phyloP scores from a whole-genome alignment of 2,888 invertebrate genomes.

The Limnephilus marmoratus region DNA sequence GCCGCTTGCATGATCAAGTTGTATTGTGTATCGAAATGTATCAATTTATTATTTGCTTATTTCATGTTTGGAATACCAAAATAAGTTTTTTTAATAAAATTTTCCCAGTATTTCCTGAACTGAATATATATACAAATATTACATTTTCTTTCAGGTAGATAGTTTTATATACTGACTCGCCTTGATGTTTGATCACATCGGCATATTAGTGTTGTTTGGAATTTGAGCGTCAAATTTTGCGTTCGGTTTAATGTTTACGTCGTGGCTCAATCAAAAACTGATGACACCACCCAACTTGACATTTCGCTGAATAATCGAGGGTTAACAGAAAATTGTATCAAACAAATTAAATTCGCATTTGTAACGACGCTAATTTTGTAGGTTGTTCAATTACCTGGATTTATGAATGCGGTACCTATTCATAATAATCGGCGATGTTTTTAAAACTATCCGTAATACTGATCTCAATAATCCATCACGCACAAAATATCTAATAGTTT shows the following conservation, averaged over 20 bases:
- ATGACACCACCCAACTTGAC: background rate
- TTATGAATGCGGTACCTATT: background rate
- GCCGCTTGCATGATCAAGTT: conserved; percentile 22
- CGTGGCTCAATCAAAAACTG: background rate
- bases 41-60: background rate
- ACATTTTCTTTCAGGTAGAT: background rate
- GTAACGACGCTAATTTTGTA: background rate
- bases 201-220: too few species aligned
- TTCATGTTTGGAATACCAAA: background rate
- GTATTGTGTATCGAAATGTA: background rate
- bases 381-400: background rate
- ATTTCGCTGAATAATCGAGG: background rate
- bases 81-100: background rate
- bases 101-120: background rate
- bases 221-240: background rate
- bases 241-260: background rate
- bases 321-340: background rate
- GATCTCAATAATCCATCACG: background rate
- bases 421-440: background rate
- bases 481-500: background rate
- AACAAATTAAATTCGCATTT: background rate
- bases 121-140: background rate
- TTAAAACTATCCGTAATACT: background rate
- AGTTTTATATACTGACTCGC: background rate
- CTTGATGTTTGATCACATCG: background rate